phyloP scores from a whole-genome alignment of 2,797 vertebrate species.

The Tachyglossus aculeatus region DNA sequence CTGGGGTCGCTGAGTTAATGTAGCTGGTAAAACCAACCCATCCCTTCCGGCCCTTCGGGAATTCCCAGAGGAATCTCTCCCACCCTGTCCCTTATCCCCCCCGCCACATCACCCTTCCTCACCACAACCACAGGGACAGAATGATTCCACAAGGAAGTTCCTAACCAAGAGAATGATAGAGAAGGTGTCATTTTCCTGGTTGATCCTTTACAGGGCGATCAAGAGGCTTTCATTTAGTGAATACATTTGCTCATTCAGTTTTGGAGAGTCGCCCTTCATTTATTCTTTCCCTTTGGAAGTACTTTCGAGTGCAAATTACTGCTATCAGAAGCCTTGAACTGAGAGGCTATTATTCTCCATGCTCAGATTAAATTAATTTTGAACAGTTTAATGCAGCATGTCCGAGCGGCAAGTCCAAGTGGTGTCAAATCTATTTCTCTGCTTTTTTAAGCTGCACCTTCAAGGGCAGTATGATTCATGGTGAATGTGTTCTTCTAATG shows the following conservation, averaged over 20 bases:
- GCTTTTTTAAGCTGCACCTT: slow-evolving; percentile 82
- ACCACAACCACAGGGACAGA: slow-evolving; percentile 24
- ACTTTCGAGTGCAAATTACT: slow-evolving; percentile 83
- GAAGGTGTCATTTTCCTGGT: slow-evolving; percentile 62
- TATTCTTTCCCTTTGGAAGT: slow-evolving; percentile 82
- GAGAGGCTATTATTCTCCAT: slow-evolving; percentile 84
- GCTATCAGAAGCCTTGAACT: slow-evolving; percentile 82
- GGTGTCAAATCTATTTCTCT: slow-evolving; percentile 84
- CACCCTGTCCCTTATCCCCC: too few species aligned
- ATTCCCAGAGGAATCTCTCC: slow-evolving; percentile 39
- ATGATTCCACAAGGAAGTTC: slow-evolving; percentile 53
- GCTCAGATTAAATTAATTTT: slow-evolving; percentile 87
- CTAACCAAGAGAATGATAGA: slow-evolving; percentile 50
- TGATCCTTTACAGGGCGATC: slow-evolving; percentile 71
- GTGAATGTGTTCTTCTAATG: slow-evolving; percentile 77
- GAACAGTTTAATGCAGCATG: slow-evolving; percentile 85
- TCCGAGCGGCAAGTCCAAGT: slow-evolving; percentile 81
- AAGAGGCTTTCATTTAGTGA: slow-evolving; percentile 73
- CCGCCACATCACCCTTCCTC: too few species aligned
- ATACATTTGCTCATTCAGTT: slow-evolving; percentile 76
- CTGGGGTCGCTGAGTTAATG: slow-evolving; percentile 51
- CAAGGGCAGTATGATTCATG: slow-evolving; percentile 81
- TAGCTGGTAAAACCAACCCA: slow-evolving; percentile 39
- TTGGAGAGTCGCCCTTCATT: slow-evolving; percentile 81
- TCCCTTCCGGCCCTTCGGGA: slow-evolving; percentile 35